Evolutionary conservation across 2,888 invertebrate species (phyloP).

Genomic region (Pterobdella sp.): DNA sequence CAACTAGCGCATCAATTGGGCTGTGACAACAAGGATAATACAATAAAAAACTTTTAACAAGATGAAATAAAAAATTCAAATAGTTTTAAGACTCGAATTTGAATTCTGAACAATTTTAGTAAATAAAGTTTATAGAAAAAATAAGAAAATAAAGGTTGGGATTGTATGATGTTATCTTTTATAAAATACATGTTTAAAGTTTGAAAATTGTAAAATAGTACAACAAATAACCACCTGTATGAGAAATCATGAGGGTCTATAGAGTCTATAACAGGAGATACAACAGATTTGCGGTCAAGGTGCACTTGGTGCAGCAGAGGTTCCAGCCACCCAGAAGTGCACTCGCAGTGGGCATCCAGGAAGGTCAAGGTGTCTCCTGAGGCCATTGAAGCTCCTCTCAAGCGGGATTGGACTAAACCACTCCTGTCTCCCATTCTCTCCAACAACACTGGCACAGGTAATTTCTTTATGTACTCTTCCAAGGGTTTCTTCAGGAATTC

Average conservation of each 20-base stretch:
- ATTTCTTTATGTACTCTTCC: slow-evolving; percentile 75
- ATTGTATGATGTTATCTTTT: too few species aligned
- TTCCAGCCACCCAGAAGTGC: slow-evolving; percentile 94
- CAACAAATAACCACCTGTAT: too few species aligned
- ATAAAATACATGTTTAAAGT: too few species aligned
- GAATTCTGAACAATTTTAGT: too few species aligned
- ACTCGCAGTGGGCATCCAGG: slow-evolving; percentile 95
- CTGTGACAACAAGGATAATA: too few species aligned
- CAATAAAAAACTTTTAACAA: too few species aligned
- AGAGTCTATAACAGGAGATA: slow-evolving; percentile 96
- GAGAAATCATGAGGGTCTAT: slow-evolving; percentile 98
- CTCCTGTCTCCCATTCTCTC: slow-evolving; percentile 84
- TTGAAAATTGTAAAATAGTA: too few species aligned
- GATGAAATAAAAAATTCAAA: too few species aligned
- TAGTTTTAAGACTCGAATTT: too few species aligned
- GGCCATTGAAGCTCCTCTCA: slow-evolving; percentile 61
- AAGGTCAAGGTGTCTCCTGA: slow-evolving; percentile 83
- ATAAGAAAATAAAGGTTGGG: too few species aligned
- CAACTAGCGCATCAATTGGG: too few species aligned
- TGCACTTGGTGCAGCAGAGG: slow-evolving; percentile 84
- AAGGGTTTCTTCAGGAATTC: slow-evolving; percentile 73
- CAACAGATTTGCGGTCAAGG: slow-evolving; percentile 78
- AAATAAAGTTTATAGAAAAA: too few species aligned
- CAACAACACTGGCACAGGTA: slow-evolving; percentile 77
- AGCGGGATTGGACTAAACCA: slow-evolving; percentile 86